A percentile compares a stretch with the other conserved stretches of the same genome.
Evolutionary conservation across 2,113 vertebrate genomes (phyloP).

Genomic region (Pangasianodon gigas): DNA sequence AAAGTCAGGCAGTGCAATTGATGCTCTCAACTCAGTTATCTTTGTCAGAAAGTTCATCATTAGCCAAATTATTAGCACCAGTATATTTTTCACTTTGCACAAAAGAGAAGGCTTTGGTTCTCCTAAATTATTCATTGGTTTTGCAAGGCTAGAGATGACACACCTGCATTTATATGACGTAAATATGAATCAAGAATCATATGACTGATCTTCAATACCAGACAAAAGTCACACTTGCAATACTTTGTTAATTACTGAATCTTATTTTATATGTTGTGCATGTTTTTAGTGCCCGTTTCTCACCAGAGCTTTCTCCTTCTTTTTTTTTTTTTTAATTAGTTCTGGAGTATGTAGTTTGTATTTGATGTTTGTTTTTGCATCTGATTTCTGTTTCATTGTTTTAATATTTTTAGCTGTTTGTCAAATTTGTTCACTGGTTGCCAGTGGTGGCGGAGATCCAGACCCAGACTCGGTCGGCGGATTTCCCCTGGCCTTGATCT

Average conservation of each 20-base stretch:
- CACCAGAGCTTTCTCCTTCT: neutral
- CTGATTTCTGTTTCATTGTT: neutral
- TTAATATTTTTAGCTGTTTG: neutral
- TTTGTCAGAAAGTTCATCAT: slow-evolving; percentile 3
- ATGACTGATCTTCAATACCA: neutral
- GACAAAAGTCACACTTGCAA: neutral
- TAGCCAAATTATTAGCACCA: neutral
- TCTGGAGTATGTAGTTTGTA: neutral
- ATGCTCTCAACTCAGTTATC: neutral
- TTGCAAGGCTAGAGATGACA: neutral
- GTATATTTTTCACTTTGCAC: neutral
- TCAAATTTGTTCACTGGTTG: neutral
- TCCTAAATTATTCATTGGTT: neutral
- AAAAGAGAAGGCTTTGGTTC: neutral
- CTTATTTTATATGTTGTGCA: neutral
- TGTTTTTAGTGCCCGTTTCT: neutral
- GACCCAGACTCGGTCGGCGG: neutral
- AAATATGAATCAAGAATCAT: slow-evolving; percentile 1
- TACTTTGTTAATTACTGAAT: neutral
- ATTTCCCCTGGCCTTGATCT: neutral
- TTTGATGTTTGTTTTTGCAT: neutral
- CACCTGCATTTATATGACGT: neutral
- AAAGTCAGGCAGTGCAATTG: slow-evolving; percentile 15
- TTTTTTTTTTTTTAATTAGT: neutral
- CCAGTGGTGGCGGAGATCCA: neutral